Evolutionary conservation across 2,113 vertebrate genomes (phyloP), one percentile per base, ranked within the genome.

Genomic region (Trachemys scripta): DNA sequence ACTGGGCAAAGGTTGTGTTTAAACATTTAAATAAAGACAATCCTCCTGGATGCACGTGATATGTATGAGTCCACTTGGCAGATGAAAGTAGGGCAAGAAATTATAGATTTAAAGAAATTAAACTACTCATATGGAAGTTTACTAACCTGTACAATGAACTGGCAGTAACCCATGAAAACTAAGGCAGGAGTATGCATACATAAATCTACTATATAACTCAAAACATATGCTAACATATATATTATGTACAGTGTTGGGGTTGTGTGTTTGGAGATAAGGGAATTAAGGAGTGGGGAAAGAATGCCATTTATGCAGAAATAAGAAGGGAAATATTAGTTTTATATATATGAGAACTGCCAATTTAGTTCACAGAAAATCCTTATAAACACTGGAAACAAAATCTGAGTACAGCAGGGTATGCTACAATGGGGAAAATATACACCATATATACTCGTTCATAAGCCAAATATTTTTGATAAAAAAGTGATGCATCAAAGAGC

Each of bases 11-110:
- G 79, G 76, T 84, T 72, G 49, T 90, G 87, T 97, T 98, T 95
- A 97, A 98, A 97, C 17, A 98, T 97, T 95, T 92, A 97, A 98
- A 98, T 97, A 12, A 96, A 96, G 62, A 91, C 91, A 97, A 96
- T 97, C 31, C n/a, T 96, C 85, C 91, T 96, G 82, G 87, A 95
- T 96, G 78, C 25, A 97, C 90, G 94, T 97, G 51, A 83, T 11
- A 91, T 97, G 95, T 97, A 96, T 96, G 93, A 98, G 96, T 97
- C 94, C 90, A 94, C 94, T 98, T 98, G 57, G 69, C 94, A 82
- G 87, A 93, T 92, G 85, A 97, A 98, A 97, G 75, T 90, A 97
- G 97, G 98, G 93, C 96, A 96, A 56, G 91, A 98, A 98, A 97
- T 97, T 96, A 94, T 89, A 81, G 95, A 82, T 96, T 96, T 97